Percentiles rank a stretch among this genome's conserved stretches.
These are phyloP conservation scores for Lamellibrachia columna DNA, from an alignment of 2,888 invertebrate species.

Conservation along the genomic window DNA sequence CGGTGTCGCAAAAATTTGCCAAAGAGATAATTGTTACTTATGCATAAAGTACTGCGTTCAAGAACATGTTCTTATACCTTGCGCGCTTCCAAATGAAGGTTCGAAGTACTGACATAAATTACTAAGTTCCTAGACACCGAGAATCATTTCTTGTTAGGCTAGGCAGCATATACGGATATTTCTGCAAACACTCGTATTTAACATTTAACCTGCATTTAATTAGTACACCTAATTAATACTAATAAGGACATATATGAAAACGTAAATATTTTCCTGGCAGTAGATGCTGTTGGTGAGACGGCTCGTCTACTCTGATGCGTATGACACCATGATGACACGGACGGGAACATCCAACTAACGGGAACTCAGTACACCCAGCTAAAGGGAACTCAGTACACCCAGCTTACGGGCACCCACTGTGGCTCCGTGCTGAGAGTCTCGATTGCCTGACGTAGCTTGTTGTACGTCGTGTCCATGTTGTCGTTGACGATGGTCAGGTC, in stretches of 20 bases:
- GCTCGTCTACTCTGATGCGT: background rate
- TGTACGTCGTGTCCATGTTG: constrained; percentile 94
- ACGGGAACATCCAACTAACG: background rate
- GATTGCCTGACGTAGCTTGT: constrained; percentile 90
- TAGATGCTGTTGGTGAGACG: background rate
- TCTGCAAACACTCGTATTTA: background rate
- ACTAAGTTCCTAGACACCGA: background rate
- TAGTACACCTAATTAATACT: background rate
- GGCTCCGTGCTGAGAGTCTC: constrained; percentile 95
- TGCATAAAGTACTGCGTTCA: background rate
- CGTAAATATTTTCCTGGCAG: background rate
- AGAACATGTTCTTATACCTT: background rate
- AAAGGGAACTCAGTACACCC: constrained; percentile 54
- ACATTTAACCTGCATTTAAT: background rate
- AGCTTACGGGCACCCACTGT: constrained; percentile 87
- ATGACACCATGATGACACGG: background rate
- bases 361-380: background rate
- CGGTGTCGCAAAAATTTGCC: background rate
- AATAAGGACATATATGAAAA: constrained; percentile 24
- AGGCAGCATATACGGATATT: background rate
- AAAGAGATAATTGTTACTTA: background rate
- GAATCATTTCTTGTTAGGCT: background rate
- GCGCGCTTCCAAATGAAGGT: background rate
- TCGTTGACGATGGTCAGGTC: constrained; percentile 98
- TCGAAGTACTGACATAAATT: background rate